A percentile compares a stretch with the other conserved stretches of the same genome.
Evolutionary conservation across 2,113 vertebrate genomes (phyloP).

Genomic region (Bubo scandiacus): DNA sequence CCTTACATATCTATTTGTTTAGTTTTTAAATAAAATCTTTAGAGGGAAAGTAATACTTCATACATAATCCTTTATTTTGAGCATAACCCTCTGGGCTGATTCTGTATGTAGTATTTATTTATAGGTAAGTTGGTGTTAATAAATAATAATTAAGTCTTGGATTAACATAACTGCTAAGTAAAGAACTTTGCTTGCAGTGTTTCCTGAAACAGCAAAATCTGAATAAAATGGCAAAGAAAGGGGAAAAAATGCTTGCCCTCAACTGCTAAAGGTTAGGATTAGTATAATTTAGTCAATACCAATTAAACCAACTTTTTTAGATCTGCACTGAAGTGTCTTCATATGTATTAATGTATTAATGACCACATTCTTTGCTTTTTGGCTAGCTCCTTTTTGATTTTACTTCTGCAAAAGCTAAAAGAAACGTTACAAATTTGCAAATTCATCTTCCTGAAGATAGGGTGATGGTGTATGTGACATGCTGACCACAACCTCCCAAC

Average conservation of each 20-base stretch:
- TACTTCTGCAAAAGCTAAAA: slow-evolving; percentile 68
- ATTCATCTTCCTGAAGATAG: slow-evolving; percentile 66
- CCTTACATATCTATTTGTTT: background rate
- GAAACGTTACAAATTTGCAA: slow-evolving; percentile 57
- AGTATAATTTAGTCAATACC: background rate
- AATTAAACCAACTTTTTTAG: background rate
- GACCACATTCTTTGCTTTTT: background rate
- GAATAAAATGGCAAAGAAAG: background rate
- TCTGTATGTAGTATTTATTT: background rate
- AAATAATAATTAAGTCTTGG: background rate
- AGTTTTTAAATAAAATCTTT: background rate
- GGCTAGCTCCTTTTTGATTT: slow-evolving; percentile 45
- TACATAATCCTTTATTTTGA: background rate
- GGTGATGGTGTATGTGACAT: slow-evolving; percentile 6
- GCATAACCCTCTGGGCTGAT: background rate
- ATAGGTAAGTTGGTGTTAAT: background rate
- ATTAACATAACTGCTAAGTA: background rate
- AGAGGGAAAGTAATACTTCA: background rate
- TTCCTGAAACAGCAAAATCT: background rate
- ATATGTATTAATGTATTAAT: background rate
- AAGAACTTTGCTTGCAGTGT: background rate
- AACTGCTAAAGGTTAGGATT: background rate
- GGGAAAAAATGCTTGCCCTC: background rate
- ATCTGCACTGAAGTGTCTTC: background rate
- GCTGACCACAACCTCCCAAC: slow-evolving; percentile 34